phyloP scores from a whole-genome alignment of 2,113 vertebrate species.

The Tachysurus vachellii region DNA sequence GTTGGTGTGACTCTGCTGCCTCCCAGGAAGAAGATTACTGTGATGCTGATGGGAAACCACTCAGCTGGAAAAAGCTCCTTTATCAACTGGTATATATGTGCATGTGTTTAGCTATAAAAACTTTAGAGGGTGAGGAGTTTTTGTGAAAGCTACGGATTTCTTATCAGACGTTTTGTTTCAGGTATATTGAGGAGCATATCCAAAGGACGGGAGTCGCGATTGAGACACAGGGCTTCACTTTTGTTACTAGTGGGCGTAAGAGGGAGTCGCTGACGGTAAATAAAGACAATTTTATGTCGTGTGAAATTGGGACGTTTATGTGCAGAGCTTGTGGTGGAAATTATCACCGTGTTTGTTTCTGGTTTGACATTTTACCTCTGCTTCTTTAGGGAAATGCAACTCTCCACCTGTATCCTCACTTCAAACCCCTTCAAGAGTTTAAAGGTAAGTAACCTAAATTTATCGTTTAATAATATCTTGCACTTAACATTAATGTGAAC shows the following conservation, averaged over 20 bases:
- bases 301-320: neutral
- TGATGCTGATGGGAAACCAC: slow-evolving; percentile 84
- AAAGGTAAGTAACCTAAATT: slow-evolving; percentile 69
- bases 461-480: neutral
- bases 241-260: slow-evolving; percentile 83
- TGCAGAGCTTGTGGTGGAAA: neutral
- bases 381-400: slow-evolving; percentile 78
- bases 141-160: neutral
- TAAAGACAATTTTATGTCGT: neutral
- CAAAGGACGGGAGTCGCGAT: slow-evolving; percentile 84
- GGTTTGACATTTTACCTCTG: neutral
- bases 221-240: slow-evolving; percentile 82
- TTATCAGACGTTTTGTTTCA: slow-evolving; percentile 45
- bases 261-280: slow-evolving; percentile 83
- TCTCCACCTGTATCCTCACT: slow-evolving; percentile 82
- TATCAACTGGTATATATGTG: slow-evolving; percentile 76
- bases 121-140: neutral
- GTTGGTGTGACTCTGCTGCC: slow-evolving; percentile 76
- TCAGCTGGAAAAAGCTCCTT: slow-evolving; percentile 85
- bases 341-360: neutral
- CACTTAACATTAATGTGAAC: neutral
- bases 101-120: neutral
- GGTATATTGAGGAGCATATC: slow-evolving; percentile 86
- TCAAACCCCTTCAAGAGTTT: slow-evolving; percentile 79
- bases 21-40: slow-evolving; percentile 81